Conservation (phyloP, 1,140 invertebrate species). For the Drosophila ambigua region DNA sequence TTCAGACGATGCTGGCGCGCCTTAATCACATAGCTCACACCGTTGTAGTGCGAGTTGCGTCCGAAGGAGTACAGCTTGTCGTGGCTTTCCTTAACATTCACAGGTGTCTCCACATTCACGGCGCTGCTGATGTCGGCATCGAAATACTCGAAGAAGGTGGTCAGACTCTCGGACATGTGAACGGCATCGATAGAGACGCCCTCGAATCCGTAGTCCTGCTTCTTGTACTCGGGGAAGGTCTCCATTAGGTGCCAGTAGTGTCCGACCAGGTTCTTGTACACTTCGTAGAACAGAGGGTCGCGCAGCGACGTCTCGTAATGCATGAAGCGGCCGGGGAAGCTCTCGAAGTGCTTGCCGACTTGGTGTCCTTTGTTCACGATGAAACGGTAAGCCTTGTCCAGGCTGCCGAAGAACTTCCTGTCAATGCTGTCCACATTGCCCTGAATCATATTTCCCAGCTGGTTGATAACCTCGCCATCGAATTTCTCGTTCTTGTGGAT, state of each 20-base stretch:
- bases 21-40: slow-evolving; percentile 86
- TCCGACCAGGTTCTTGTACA: slow-evolving; percentile 86
- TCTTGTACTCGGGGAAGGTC: slow-evolving; percentile 84
- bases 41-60: slow-evolving; percentile 87
- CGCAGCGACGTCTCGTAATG: slow-evolving; percentile 86
- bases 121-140: slow-evolving; percentile 89
- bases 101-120: slow-evolving; percentile 83
- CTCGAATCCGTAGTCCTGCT: slow-evolving; percentile 86
- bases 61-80: slow-evolving; percentile 85
- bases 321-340: slow-evolving; percentile 85
- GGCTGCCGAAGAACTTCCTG: slow-evolving; percentile 83
- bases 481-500: slow-evolving; percentile 86
- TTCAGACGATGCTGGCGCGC: slow-evolving; percentile 86
- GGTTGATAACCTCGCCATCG: slow-evolving; percentile 84
- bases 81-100: slow-evolving; percentile 15
- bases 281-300: slow-evolving; percentile 88
- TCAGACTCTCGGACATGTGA: slow-evolving; percentile 87
- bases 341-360: slow-evolving; percentile 73
- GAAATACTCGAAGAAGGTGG: slow-evolving; percentile 89
- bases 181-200: slow-evolving; percentile 87
- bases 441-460: slow-evolving; percentile 86
- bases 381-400: slow-evolving; percentile 80
- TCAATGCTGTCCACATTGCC: slow-evolving; percentile 85
- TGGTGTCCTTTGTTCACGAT: slow-evolving; percentile 83
- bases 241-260: slow-evolving; percentile 86